Evolutionary conservation across 1,140 invertebrate species (phyloP).

Genomic region (Plectrocnemia conspersa): DNA sequence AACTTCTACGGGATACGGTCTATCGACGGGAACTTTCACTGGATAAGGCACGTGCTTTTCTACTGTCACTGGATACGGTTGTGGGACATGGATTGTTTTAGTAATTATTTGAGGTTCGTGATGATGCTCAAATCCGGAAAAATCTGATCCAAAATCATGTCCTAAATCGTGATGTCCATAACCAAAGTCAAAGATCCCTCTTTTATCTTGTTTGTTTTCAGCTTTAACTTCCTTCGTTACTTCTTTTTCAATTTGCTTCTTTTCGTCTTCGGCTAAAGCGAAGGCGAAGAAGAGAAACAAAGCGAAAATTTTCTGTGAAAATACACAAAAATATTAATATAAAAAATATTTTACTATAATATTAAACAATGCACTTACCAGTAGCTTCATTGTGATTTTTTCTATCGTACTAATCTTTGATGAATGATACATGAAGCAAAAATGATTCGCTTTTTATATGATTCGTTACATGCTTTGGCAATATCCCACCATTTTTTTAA

Average conservation of each 20-base stretch:
- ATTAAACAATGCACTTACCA: slow-evolving; percentile 4
- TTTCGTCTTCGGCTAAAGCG: slow-evolving; percentile 9
- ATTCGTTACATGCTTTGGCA: slow-evolving; percentile 15
- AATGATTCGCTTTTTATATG: slow-evolving; percentile 18
- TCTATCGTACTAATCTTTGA: slow-evolving; percentile 8
- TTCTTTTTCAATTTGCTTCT: slow-evolving; percentile 11
- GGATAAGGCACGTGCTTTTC: slow-evolving; percentile 28
- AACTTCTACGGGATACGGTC: slow-evolving; percentile 28
- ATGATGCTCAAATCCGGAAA: slow-evolving; percentile 1
- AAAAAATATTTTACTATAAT: not conserved
- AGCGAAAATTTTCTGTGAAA: slow-evolving; percentile 7
- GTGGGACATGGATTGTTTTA: slow-evolving; percentile 18
- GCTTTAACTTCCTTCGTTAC: slow-evolving; percentile 7
- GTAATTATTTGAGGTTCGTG: slow-evolving; percentile 9
- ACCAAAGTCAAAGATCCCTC: slow-evolving; percentile 14
- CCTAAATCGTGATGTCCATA: not conserved
- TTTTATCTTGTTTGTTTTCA: slow-evolving; percentile 9
- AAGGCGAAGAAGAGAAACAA: not conserved
- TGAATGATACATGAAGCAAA: not conserved
- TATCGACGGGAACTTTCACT: slow-evolving; percentile 29
- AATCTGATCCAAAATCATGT: slow-evolving; percentile 1
- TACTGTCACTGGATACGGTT: slow-evolving; percentile 34
- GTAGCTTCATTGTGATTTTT: slow-evolving; percentile 9
- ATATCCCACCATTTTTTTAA: slow-evolving; percentile 15
- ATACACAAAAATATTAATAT: not conserved